Evolutionary conservation across 2,797 vertebrate genomes (phyloP).

Genomic region (Vultur gryphus): DNA sequence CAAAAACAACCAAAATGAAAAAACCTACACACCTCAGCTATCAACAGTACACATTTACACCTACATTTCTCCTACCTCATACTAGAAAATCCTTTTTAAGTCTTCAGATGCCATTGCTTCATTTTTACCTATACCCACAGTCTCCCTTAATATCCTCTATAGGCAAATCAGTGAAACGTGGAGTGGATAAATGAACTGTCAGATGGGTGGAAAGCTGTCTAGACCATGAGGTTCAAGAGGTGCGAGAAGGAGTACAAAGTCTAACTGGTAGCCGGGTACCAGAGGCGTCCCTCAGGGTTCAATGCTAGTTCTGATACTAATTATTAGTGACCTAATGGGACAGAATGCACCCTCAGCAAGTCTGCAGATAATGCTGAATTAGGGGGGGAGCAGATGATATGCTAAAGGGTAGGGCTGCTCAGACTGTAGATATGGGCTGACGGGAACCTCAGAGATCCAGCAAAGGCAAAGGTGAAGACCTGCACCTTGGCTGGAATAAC

Average conservation of each 20-base stretch:
- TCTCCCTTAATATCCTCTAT: not conserved
- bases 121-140: not conserved
- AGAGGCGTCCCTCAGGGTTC: not conserved
- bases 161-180: not conserved
- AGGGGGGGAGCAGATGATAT: not conserved
- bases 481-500: not conserved
- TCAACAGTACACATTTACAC: not conserved
- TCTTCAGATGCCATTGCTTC: not conserved
- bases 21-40: not conserved
- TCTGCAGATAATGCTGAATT: not conserved
- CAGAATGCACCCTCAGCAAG: not conserved
- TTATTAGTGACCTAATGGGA: not conserved
- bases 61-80: not conserved
- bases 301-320: not conserved
- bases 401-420: not conserved
- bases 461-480: not conserved
- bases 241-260: not conserved
- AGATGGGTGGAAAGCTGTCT: not conserved
- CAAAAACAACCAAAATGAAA: not conserved
- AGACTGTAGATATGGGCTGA: not conserved
- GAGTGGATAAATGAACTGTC: not conserved
- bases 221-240: not conserved
- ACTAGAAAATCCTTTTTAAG: not conserved
- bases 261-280: not conserved
- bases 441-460: not conserved